phyloP scores from a whole-genome alignment of 2,113 vertebrate species.

The Girardinichthys multiradiatus region DNA sequence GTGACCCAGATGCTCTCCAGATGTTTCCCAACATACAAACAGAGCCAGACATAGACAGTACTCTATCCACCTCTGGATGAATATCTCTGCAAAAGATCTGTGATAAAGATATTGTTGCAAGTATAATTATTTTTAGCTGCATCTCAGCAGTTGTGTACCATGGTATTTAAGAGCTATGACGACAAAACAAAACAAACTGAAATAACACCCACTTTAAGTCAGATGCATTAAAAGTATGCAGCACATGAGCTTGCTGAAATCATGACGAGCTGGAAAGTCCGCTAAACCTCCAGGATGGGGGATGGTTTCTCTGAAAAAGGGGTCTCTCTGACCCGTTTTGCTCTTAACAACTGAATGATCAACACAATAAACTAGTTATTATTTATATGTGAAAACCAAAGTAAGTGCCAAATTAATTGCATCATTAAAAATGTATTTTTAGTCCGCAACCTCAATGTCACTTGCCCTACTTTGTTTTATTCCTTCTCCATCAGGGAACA shows the following conservation, averaged over 20 bases:
- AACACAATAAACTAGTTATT: not conserved
- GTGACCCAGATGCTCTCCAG: slow-evolving; percentile 64
- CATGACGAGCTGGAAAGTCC: not conserved
- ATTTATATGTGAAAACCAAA: slow-evolving; percentile 1
- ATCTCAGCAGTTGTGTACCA: not conserved
- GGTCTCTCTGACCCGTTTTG: not conserved
- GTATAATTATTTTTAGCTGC: not conserved
- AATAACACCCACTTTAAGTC: slow-evolving; percentile 3
- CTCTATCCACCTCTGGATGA: not conserved
- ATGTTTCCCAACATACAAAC: slow-evolving; percentile 64
- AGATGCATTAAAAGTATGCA: not conserved
- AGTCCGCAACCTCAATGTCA: not conserved
- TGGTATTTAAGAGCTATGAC: not conserved
- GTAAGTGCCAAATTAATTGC: not conserved
- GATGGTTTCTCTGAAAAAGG: too few species aligned
- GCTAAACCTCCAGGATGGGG: not conserved
- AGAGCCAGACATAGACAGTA: slow-evolving; percentile 15
- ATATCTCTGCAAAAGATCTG: not conserved
- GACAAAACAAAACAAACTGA: not conserved
- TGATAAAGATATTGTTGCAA: not conserved
- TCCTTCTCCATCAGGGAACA: slow-evolving; percentile 65
- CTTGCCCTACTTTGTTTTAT: slow-evolving; percentile 59
- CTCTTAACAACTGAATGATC: not conserved
- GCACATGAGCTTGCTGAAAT: not conserved
- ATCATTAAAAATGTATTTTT: slow-evolving; percentile 3